phyloP scores from a whole-genome alignment of 2,797 vertebrate genomes.

The Characodon lateralis region DNA sequence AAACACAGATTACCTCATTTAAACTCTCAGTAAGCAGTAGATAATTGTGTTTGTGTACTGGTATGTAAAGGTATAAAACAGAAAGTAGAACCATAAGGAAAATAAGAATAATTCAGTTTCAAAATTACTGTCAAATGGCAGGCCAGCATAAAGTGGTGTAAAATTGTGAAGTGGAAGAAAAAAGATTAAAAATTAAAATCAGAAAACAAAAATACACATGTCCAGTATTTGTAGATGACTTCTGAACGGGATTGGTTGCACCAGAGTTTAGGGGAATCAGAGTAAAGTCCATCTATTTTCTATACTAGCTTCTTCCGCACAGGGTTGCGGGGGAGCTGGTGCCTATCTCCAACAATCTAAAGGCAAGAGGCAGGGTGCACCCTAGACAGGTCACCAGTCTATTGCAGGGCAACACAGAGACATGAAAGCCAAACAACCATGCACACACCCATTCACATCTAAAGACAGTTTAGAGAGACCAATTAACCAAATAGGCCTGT shows the following conservation, averaged over 20 bases:
- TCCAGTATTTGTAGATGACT: background rate
- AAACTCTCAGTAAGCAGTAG: background rate
- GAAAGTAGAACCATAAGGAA: background rate
- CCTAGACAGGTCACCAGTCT: no score
- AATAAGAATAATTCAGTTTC: background rate
- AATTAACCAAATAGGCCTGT: no score
- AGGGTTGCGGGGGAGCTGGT: no score
- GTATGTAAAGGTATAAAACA: background rate
- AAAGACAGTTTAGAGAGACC: no score
- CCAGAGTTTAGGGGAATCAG: background rate
- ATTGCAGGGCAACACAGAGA: no score
- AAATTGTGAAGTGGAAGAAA: background rate
- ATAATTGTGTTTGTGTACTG: background rate
- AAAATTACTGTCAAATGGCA: background rate
- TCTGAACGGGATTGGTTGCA: no score
- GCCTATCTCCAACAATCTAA: no score
- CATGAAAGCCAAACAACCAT: no score
- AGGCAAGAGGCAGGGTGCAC: no score
- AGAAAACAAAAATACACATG: background rate
- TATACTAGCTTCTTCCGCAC: no score
- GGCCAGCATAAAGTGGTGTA: background rate
- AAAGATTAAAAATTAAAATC: background rate
- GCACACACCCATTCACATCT: no score
- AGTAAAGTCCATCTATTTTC: background rate
- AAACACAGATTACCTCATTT: background rate